Percentiles rank a stretch among this genome's conserved stretches.
These are phyloP conservation scores for Xanthia icteritia DNA, from an alignment of 2,888 invertebrate species.

Conservation along the genomic window DNA sequence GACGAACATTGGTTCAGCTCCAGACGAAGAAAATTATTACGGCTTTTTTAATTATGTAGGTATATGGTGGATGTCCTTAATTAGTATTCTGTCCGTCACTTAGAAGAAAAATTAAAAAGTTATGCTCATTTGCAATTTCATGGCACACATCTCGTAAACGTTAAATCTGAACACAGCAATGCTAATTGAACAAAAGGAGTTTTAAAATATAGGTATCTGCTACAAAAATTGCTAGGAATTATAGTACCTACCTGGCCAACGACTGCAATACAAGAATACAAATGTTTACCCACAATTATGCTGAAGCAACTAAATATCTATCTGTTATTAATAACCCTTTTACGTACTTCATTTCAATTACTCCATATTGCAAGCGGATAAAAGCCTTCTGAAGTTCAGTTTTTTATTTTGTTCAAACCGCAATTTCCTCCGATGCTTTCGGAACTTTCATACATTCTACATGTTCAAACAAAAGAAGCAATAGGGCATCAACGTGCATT, in stretches of 20 bases:
- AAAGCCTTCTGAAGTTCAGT: slow-evolving; percentile 49
- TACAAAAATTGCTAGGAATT: not conserved
- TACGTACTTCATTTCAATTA: slow-evolving; percentile 43
- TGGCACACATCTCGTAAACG: not conserved
- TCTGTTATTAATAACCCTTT: slow-evolving; percentile 41
- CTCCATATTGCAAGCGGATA: slow-evolving; percentile 46
- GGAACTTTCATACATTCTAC: slow-evolving; percentile 51
- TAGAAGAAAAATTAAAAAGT: not conserved
- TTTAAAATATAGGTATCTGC: not conserved
- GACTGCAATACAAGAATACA: not conserved
- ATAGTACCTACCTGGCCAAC: too few relatives aligned
- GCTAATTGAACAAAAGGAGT: too few relatives aligned
- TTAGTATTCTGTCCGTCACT: not conserved
- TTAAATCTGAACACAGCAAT: not conserved
- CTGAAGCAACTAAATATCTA: not conserved
- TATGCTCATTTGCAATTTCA: not conserved
- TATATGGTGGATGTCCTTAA: not conserved
- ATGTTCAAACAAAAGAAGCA: slow-evolving; percentile 67
- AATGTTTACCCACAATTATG: not conserved
- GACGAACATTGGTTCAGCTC: not conserved
- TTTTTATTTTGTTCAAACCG: slow-evolving; percentile 60
- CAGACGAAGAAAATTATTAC: not conserved
- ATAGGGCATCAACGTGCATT: slow-evolving; percentile 37
- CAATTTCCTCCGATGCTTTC: slow-evolving; percentile 68
- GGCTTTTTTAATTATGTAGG: not conserved